Percentiles rank a stretch among this genome's conserved stretches.
phyloP scores from a whole-genome alignment of 2,113 vertebrate genomes.

The Sceloporus tristichus region DNA sequence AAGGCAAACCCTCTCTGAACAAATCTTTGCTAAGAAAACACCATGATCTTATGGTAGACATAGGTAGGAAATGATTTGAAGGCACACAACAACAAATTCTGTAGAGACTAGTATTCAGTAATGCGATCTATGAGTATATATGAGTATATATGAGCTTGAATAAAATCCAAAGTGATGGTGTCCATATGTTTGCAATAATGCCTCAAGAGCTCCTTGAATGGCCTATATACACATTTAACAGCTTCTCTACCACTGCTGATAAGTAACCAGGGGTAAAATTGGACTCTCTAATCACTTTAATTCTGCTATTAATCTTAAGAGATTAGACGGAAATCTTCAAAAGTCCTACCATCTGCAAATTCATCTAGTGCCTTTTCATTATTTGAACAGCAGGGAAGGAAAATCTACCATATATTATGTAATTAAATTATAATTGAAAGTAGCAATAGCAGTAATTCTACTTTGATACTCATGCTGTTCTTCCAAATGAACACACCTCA shows the following conservation, averaged over 20 bases:
- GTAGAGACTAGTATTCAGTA: background rate
- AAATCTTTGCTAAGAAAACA: too few relatives aligned
- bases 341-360: conserved; percentile 19
- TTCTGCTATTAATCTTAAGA: conserved; percentile 13
- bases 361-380: conserved; percentile 3
- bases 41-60: too few relatives aligned
- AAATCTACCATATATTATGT: conserved; percentile 16
- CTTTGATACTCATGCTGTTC: background rate
- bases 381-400: conserved; percentile 19
- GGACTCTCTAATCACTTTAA: conserved; percentile 2
- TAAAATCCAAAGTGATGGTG: background rate
- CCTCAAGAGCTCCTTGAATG: background rate
- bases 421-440: conserved; percentile 24
- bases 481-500: conserved; percentile 13
- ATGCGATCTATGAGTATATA: too few relatives aligned
- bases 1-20: background rate
- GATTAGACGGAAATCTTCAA: conserved; percentile 20
- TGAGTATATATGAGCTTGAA: background rate
- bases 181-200: background rate
- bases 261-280: conserved; percentile 9
- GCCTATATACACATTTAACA: background rate
- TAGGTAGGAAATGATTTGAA: too few relatives aligned
- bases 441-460: background rate
- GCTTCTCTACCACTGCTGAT: background rate
- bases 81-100: background rate